phyloP scores from a whole-genome alignment of 2,113 vertebrate genomes.

The Dasyprocta punctata region DNA sequence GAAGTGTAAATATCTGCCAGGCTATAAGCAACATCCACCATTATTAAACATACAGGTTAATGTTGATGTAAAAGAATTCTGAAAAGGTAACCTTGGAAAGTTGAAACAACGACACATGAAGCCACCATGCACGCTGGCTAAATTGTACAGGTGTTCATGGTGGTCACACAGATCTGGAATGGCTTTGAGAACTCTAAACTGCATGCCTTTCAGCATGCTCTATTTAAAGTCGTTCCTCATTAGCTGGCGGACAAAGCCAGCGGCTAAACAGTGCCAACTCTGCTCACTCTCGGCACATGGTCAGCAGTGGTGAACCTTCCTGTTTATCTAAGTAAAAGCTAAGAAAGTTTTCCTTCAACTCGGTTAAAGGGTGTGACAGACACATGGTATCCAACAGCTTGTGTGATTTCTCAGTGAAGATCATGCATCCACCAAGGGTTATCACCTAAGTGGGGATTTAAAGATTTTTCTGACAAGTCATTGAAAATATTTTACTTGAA shows the following conservation, averaged over 20 bases:
- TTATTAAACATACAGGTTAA: not conserved
- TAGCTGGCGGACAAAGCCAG: not conserved
- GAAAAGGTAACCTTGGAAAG: not conserved
- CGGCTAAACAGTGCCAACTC: not conserved
- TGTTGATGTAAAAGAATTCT: not conserved
- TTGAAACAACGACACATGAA: not conserved
- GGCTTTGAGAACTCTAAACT: not conserved
- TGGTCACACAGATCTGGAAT: not conserved
- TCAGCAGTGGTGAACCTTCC: not conserved
- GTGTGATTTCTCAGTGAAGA: not conserved
- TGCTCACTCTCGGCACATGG: not conserved
- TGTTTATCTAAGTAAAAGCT: not conserved
- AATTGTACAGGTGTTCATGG: not conserved
- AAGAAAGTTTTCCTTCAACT: not conserved
- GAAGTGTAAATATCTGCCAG: not conserved
- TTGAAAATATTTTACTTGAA: not conserved
- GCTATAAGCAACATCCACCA: not conserved
- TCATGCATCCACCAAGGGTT: not conserved
- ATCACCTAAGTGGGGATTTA: not conserved
- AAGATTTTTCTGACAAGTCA: not conserved
- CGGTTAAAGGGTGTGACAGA: not conserved
- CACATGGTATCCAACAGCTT: too few species aligned
- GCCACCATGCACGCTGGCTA: not conserved
- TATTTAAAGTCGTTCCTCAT: not conserved
- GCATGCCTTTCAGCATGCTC: not conserved